These are phyloP conservation scores for Nipponia nippon DNA, from an alignment of 2,113 vertebrate species.

Conservation along the genomic window DNA sequence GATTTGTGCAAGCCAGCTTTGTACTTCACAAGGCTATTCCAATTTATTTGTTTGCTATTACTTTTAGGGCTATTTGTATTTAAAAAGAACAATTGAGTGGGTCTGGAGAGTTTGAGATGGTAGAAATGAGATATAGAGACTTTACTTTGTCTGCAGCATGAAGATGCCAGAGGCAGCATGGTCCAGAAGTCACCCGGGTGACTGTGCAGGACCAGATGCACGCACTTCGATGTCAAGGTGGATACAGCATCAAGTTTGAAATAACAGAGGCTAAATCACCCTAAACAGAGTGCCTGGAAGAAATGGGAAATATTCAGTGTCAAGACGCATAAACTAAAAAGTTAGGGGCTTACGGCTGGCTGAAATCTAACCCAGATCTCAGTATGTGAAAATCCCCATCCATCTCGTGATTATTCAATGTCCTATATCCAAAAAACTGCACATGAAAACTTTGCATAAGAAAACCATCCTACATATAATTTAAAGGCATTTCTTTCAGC, in stretches of 20 bases:
- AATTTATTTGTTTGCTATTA: slow-evolving; percentile 9
- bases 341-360: not conserved
- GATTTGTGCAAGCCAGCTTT: slow-evolving; percentile 12
- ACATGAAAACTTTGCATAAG: not conserved
- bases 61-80: not conserved
- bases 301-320: not conserved
- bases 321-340: not conserved
- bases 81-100: not conserved
- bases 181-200: not conserved
- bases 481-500: not conserved
- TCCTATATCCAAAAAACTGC: not conserved
- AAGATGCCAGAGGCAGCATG: not conserved
- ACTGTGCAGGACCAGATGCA: not conserved
- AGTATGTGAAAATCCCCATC: not conserved
- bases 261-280: not conserved
- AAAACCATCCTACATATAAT: not conserved
- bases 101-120: not conserved
- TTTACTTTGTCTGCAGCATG: not conserved
- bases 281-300: not conserved
- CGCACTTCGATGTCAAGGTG: not conserved
- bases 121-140: not conserved
- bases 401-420: not conserved
- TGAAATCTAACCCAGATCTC: not conserved
- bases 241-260: not conserved
- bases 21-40: not conserved